Evolutionary conservation across 2,888 invertebrate genomes (phyloP).

Genomic region (Andrena flavipes): DNA sequence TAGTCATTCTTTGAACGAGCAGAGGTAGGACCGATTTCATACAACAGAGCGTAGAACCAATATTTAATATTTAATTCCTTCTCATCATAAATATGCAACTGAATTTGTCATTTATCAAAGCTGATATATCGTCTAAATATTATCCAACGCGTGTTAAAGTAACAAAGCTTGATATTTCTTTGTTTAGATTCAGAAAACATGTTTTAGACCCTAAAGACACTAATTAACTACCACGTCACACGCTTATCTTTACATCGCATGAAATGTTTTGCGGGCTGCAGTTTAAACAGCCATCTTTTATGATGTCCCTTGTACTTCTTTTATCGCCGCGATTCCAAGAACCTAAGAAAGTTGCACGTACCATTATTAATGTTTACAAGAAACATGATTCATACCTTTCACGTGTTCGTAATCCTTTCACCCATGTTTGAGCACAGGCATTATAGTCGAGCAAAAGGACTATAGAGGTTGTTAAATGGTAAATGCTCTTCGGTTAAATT

Average conservation of each 20-base stretch:
- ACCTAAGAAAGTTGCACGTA: background rate
- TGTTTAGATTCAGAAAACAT: background rate
- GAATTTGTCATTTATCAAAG: no score
- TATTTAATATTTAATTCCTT: no score
- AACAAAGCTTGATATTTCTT: background rate
- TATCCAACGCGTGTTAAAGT: background rate
- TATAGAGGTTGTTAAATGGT: background rate
- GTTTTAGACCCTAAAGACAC: no score
- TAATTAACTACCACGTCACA: background rate
- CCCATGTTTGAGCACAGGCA: constrained; percentile 25
- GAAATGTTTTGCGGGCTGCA: background rate
- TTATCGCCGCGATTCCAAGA: constrained; percentile 2
- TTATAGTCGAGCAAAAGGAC: constrained; percentile 1
- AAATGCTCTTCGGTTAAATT: background rate
- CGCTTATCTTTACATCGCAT: background rate
- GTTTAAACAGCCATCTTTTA: background rate
- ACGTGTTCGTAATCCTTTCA: constrained; percentile 43
- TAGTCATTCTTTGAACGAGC: no score
- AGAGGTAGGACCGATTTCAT: no score
- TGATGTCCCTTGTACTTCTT: background rate
- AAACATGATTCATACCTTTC: constrained; percentile 42
- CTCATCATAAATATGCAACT: no score
- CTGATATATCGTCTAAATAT: no score
- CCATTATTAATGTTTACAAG: constrained; percentile 14
- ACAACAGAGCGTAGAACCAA: no score